A percentile compares a stretch with the other conserved stretches of the same genome.
phyloP scores from a whole-genome alignment of 2,113 vertebrate genomes.

The Tragulus kanchil region DNA sequence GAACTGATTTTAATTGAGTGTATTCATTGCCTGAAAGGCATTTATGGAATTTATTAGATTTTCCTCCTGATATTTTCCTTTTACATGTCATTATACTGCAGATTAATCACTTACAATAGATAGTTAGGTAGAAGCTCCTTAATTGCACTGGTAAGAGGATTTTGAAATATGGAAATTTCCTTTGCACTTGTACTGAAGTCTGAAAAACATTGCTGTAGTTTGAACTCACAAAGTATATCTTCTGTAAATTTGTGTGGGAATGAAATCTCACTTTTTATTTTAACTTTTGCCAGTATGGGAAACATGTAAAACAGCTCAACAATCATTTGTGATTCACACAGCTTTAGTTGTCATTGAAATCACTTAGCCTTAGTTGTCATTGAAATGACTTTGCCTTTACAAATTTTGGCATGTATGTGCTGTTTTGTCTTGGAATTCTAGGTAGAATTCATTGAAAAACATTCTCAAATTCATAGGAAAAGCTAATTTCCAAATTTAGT shows the following conservation, averaged over 20 bases:
- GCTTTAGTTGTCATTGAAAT: background rate
- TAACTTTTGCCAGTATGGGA: constrained; percentile 44
- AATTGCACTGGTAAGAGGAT: constrained; percentile 25
- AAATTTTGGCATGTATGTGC: background rate
- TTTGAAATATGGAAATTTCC: constrained; percentile 58
- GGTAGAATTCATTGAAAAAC: constrained; percentile 18
- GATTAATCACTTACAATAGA: constrained; percentile 50
- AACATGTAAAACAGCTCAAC: background rate
- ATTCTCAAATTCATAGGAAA: background rate
- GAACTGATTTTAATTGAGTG: constrained; percentile 41
- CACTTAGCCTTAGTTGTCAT: background rate
- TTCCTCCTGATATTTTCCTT: constrained; percentile 58
- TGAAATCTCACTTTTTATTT: constrained; percentile 56
- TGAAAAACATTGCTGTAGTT: constrained; percentile 17
- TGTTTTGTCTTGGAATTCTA: constrained; percentile 54
- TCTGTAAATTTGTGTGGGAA: background rate
- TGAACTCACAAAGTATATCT: constrained; percentile 29
- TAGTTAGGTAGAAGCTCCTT: constrained; percentile 38
- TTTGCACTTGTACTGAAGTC: background rate
- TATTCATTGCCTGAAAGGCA: background rate
- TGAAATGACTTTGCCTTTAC: background rate
- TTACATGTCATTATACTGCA: constrained; percentile 35
- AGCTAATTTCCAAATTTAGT: background rate
- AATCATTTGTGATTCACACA: constrained; percentile 17
- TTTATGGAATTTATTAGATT: constrained; percentile 57